Base-by-base conservation (phyloP, 1,140 invertebrate genomes). In the Brachionus manjavacas region DNA sequence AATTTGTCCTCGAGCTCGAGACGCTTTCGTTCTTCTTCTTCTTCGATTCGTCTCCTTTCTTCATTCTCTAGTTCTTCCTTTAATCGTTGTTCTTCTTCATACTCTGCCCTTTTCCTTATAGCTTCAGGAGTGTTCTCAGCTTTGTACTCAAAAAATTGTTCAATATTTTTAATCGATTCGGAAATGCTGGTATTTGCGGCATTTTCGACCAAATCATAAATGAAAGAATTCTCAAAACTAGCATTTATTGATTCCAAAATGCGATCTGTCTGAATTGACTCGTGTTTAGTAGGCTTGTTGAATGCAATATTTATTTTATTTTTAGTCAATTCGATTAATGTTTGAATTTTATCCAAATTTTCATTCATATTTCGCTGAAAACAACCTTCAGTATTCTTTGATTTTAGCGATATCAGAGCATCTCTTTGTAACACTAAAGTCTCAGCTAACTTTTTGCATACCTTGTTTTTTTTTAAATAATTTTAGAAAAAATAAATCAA, bases 321-420 rank as follows among this genome's bases (percentile, higher is more conserved):
- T 76, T 49, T 76, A 11, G 43, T 76, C 9, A 76, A 76, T 76
- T 76, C 72, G 9, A 76, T 76, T 52, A 76, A 76, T 49, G 8
- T 52, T 76, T 49, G 23, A 14, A 76, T 49, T 76, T 76, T 76
- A 1, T 76, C 41, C 7, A 76, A 16, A 25, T 76, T 76, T 76
- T 76, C 72, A 49, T 25, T 23, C 25, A 76, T 25, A 3, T 76
- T 76, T 25, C 25, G 8, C 12, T 28, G 41, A 25, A 23, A 23
- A 28, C 52, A 31, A 31, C 8, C 7, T 9, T 49, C 43, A 12
- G 25, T 12, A 8, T 31, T 46, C 25, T 49, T 76, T 25, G 0
- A 25, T 49, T 76, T 49, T 1, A 76, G 23, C n/a, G 20, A 46
- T 76, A 25, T 25, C 23, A 76, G 20, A 12, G 20, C 31, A 14